Base-by-base conservation (phyloP, 2,113 vertebrate genomes). In the Crypturellus undulatus region DNA sequence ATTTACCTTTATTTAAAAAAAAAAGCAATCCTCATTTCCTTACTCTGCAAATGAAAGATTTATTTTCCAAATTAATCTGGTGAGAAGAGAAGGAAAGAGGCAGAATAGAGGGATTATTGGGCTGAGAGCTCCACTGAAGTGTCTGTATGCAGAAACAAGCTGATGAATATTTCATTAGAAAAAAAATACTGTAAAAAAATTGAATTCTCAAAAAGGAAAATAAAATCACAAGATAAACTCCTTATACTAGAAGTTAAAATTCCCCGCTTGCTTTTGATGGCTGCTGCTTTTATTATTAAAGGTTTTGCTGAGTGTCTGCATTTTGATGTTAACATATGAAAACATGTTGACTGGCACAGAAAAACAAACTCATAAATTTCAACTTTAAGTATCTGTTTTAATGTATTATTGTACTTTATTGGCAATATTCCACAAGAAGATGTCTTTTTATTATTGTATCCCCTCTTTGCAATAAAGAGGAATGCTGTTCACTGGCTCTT, bases 341-440 rank as follows among this genome's bases (percentile, higher is more conserved):
- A 95, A 95, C 95, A 96, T 14, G 15, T 91, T 97, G 96, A 97
- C 93, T 96, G 97, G 97, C 96, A 95, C 89, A 96, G 96, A 38
- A 94, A 97, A 97, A 97, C 94, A 98, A 98, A 97, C 95, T 96
- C 96, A 96, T 97, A 98, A 97, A 97, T 97, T 97, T 96, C 82
- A 82, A 78, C 85, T 95, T 94, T 97, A 97, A 98, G 89, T 90
- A 94, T 94, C 92, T 95, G 56, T 87, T 94, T 96, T 96, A 95
- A 92, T 94, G 87, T 89, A 94, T 83, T 92, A 82, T 97, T 94
- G 91, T 95, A 96, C 95, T 96, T 97, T 91, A 94, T 79, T 93
- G 94, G 89, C 94, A 96, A 97, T 97, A 97, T 97, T 97, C 94
- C 82, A 94, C 92, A 52, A 95, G 97, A 76, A 97, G 97, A 97